phyloP scores from a whole-genome alignment of 1,140 invertebrate genomes.

The Procambarus virginalis region DNA sequence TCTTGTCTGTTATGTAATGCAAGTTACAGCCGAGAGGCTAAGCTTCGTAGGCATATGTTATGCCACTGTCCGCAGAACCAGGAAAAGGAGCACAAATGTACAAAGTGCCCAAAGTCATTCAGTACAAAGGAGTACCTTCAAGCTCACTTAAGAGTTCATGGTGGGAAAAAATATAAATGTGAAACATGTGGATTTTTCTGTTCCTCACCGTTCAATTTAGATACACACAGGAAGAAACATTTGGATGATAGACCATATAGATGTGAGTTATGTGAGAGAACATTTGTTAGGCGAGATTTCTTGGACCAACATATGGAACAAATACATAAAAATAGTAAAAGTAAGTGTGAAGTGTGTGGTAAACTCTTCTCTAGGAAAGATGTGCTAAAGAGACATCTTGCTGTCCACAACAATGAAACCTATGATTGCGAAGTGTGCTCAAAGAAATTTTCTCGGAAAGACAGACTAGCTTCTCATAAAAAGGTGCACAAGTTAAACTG shows the following conservation, averaged over 20 bases:
- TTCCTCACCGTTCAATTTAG: constrained; percentile 65
- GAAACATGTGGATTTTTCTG: constrained; percentile 61
- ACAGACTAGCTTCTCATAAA: constrained; percentile 51
- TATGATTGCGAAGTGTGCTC: constrained; percentile 63
- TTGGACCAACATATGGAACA: constrained; percentile 65
- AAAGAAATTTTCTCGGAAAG: constrained; percentile 62
- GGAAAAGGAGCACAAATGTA: constrained; percentile 52
- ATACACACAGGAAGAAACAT: constrained; percentile 60
- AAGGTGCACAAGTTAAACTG: constrained; percentile 48
- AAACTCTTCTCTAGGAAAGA: constrained; percentile 66
- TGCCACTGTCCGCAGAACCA: constrained; percentile 52
- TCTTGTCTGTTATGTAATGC: constrained; percentile 61
- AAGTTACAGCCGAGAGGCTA: constrained; percentile 63
- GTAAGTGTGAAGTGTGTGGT: constrained; percentile 66
- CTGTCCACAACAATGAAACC: constrained; percentile 60
- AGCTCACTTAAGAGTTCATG: constrained; percentile 57
- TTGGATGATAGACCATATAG: constrained; percentile 61
- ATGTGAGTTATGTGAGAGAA: constrained; percentile 66
- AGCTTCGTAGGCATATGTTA: constrained; percentile 55
- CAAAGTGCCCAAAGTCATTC: constrained; percentile 64
- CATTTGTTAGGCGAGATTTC: constrained; percentile 59
- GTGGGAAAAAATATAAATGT: constrained; percentile 60
- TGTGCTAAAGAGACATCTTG: constrained; percentile 64
- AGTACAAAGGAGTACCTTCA: constrained; percentile 58
- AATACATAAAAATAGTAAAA: constrained; percentile 66